Evolutionary conservation across 37 sponge, comb jelly and placozoan species (phyloP).

Genomic region (Hormiphora californensis): DNA sequence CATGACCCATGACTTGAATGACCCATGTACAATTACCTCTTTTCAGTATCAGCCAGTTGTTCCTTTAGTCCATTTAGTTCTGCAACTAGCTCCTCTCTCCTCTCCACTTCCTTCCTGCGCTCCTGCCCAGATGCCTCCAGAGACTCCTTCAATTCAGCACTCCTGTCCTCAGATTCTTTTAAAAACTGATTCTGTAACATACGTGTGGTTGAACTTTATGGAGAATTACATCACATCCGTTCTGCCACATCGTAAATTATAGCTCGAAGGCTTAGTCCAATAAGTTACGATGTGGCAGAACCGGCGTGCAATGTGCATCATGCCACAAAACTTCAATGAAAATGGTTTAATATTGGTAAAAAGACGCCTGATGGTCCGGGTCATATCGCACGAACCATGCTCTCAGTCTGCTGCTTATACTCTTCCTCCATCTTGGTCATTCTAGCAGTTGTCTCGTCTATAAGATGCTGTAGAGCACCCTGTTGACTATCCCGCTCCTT

Average conservation of each 20-base stretch:
- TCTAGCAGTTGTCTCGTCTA: neutral
- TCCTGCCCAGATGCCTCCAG: neutral
- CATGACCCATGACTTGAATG: too few species aligned
- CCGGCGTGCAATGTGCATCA: too few species aligned
- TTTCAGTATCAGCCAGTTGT: neutral
- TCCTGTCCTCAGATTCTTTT: neutral
- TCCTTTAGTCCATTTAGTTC: neutral
- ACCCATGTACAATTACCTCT: neutral
- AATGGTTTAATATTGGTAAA: too few species aligned
- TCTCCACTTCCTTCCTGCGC: neutral
- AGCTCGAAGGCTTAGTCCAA: too few species aligned
- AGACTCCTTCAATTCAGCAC: neutral
- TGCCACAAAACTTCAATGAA: too few species aligned
- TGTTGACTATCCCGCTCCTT: neutral
- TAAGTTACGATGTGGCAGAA: too few species aligned
- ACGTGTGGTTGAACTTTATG: too few species aligned
- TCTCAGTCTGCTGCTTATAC: neutral
- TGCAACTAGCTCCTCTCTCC: neutral
- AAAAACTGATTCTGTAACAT: neutral
- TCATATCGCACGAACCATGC: too few species aligned
- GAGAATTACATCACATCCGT: too few species aligned
- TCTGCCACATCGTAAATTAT: too few species aligned
- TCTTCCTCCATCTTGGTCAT: slow-evolving; percentile 13
- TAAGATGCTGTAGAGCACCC: neutral
- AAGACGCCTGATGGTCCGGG: too few species aligned